Evolutionary conservation across 2,888 invertebrate species (phyloP).

Genomic region (Lasioglossum morio): DNA sequence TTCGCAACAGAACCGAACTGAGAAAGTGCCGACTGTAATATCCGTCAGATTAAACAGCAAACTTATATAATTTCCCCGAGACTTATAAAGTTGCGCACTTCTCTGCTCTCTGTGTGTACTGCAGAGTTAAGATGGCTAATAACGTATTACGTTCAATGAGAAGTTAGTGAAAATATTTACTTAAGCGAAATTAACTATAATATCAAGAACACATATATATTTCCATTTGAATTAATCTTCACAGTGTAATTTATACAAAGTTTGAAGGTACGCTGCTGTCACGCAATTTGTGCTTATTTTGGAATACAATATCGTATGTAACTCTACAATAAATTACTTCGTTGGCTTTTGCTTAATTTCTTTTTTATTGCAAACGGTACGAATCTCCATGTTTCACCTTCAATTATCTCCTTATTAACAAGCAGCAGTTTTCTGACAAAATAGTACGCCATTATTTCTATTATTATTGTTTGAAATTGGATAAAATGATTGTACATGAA

Average conservation of each 20-base stretch:
- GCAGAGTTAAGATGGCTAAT: background rate
- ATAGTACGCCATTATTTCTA: no score
- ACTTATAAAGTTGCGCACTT: background rate
- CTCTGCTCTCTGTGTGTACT: background rate
- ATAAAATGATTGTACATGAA: no score
- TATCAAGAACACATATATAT: background rate
- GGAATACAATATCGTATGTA: no score
- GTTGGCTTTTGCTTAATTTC: no score
- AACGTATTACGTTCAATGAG: background rate
- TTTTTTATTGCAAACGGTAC: no score
- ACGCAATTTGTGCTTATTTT: no score
- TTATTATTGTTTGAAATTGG: no score
- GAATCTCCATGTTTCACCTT: no score
- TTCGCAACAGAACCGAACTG: background rate
- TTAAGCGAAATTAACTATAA: background rate
- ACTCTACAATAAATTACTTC: no score
- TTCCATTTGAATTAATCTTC: background rate
- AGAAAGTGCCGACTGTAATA: background rate
- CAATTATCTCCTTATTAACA: no score
- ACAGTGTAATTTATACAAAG: background rate
- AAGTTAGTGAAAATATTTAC: background rate
- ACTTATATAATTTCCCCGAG: background rate
- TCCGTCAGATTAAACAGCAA: background rate
- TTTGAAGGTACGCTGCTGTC: no score
- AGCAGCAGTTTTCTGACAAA: no score